These are phyloP conservation scores for Plotosus lineatus DNA, from an alignment of 2,113 vertebrate genomes.

Conservation along the genomic window DNA sequence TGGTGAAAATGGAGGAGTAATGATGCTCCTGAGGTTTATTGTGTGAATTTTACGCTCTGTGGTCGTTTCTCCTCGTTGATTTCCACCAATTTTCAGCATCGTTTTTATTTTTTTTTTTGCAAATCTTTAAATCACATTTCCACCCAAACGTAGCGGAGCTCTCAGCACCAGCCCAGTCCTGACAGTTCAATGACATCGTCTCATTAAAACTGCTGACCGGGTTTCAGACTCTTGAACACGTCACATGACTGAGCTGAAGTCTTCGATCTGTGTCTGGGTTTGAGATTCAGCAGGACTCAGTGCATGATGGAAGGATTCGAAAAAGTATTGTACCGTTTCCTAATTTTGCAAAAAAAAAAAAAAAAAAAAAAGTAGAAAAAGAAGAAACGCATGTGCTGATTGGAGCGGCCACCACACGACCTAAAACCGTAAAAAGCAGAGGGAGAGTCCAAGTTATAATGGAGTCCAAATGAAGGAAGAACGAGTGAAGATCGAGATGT, in stretches of 20 bases:
- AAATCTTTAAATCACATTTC: not conserved
- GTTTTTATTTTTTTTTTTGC: not conserved
- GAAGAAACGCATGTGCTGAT: no score
- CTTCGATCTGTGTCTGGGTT: not conserved
- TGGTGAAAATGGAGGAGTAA: not conserved
- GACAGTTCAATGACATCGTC: not conserved
- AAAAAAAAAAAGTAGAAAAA: no score
- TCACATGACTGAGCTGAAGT: not conserved
- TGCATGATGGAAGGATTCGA: no score
- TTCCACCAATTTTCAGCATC: not conserved
- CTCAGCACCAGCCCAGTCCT: not conserved
- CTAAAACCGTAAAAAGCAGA: no score
- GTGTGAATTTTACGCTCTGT: not conserved
- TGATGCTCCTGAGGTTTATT: not conserved
- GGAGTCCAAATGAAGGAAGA: no score
- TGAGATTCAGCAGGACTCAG: not conserved
- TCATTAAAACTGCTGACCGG: conserved; percentile 6
- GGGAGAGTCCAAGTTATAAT: no score
- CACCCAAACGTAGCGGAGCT: not conserved
- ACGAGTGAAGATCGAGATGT: no score
- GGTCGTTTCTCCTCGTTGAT: not conserved
- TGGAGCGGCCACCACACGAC: no score
- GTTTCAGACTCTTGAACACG: not conserved
- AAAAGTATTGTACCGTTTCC: no score
- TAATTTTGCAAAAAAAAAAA: no score